Evolutionary conservation across 1,140 invertebrate genomes (phyloP).

Genomic region (Conopomorpha cramerella): DNA sequence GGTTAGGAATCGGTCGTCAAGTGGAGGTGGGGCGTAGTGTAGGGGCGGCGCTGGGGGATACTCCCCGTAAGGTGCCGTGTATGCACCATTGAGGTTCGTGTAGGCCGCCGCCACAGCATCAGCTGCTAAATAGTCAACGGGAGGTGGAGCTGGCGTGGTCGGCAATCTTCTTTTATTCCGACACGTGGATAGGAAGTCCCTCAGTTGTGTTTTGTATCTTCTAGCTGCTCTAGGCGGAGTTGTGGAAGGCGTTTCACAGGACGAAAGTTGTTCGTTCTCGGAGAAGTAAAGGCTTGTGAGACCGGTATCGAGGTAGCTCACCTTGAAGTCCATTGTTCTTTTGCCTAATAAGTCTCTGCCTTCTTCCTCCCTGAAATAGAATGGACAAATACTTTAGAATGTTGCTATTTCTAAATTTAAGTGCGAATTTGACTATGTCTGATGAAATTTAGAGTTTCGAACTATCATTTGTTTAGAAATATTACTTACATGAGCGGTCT

Average conservation of each 20-base stretch:
- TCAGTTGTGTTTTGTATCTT: constrained; percentile 88
- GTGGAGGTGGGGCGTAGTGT: constrained; percentile 72
- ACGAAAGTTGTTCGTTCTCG: constrained; percentile 80
- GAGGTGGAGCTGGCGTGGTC: constrained; percentile 48
- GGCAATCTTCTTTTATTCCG: constrained; percentile 85
- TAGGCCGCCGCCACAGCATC: constrained; percentile 77
- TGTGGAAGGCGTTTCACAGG: constrained; percentile 58
- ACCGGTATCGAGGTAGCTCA: constrained; percentile 93
- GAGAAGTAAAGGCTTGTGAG: constrained; percentile 88
- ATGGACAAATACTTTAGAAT: too few species aligned
- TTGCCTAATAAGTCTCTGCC: constrained; percentile 94
- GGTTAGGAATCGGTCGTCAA: constrained; percentile 76
- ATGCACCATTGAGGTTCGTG: constrained; percentile 82
- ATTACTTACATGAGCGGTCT: constrained; percentile 95
- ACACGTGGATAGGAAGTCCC: constrained; percentile 91
- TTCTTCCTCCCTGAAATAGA: constrained; percentile 99
- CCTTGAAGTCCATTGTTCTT: constrained; percentile 98
- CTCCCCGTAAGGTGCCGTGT: constrained; percentile 68
- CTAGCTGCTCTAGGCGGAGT: constrained; percentile 80
- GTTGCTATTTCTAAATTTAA: too few species aligned
- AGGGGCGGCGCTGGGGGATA: constrained; percentile 64
- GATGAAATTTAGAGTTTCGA: too few species aligned
- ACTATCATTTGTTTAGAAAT: too few species aligned
- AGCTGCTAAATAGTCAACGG: constrained; percentile 54
- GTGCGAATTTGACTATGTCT: too few species aligned